These are phyloP conservation scores for Caradrina kadenii DNA, from an alignment of 2,888 invertebrate genomes.

Conservation along the genomic window DNA sequence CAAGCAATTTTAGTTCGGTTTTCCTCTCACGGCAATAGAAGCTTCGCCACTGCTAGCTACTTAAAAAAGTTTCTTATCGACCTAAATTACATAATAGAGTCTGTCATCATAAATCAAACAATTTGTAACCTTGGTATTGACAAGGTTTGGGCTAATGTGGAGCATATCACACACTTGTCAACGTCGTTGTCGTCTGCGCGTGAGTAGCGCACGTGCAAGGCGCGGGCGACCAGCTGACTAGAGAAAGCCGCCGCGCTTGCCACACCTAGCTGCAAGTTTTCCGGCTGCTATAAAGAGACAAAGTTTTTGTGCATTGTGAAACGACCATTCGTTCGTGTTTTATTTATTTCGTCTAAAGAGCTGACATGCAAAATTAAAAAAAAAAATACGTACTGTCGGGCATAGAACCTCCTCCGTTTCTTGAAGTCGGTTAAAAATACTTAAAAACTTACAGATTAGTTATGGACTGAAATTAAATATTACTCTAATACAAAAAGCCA, in stretches of 20 bases:
- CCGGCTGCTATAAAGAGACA: constrained; percentile 53
- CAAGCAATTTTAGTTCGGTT: too few species aligned
- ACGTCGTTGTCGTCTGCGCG: constrained; percentile 26
- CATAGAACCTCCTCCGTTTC: too few species aligned
- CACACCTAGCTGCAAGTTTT: constrained; percentile 71
- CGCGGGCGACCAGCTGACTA: constrained; percentile 72
- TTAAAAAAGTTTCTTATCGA: not conserved
- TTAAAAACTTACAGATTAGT: not conserved
- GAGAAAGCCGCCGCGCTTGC: constrained; percentile 71
- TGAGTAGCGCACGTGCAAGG: constrained; percentile 62
- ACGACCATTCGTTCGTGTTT: constrained; percentile 8
- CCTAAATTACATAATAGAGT: constrained; percentile 35
- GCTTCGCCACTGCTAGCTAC: too few species aligned
- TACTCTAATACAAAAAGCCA: not conserved
- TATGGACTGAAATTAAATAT: constrained; percentile 1
- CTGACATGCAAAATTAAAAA: not conserved
- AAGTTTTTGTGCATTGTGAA: constrained; percentile 45
- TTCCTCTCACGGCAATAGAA: too few species aligned
- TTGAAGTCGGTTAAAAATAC: too few species aligned
- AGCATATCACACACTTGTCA: constrained; percentile 49
- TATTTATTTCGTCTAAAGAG: constrained; percentile 10
- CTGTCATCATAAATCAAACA: constrained; percentile 51
- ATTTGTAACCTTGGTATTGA: constrained; percentile 48
- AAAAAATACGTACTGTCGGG: not conserved
- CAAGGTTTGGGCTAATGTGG: constrained; percentile 56